phyloP scores from a whole-genome alignment of 2,888 invertebrate genomes.

The Gymnosoma rotundatum region DNA sequence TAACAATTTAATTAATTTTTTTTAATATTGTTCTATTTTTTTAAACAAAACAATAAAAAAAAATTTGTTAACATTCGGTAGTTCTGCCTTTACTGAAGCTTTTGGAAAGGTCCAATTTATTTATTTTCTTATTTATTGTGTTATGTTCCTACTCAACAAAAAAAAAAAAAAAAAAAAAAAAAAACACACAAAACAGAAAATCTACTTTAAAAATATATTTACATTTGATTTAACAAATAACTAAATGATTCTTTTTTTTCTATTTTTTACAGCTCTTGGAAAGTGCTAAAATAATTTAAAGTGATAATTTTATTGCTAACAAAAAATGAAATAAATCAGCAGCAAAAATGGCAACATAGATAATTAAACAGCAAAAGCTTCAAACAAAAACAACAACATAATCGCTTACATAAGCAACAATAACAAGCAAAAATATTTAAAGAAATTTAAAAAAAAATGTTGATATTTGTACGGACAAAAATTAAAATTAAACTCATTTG shows the following conservation, averaged over 20 bases:
- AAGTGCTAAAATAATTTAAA: constrained; percentile 44
- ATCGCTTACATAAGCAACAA: constrained; percentile 29
- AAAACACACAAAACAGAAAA: constrained; percentile 50
- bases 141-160: background rate
- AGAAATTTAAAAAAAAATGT: constrained; percentile 59
- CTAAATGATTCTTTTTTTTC: constrained; percentile 42
- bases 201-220: constrained; percentile 48
- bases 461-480: constrained; percentile 71
- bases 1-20: no score
- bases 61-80: background rate
- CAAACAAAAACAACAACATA: constrained; percentile 27
- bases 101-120: background rate
- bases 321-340: constrained; percentile 44
- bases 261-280: constrained; percentile 52
- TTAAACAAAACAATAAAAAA: no score
- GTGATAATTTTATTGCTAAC: constrained; percentile 57
- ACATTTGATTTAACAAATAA: constrained; percentile 63
- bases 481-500: constrained; percentile 73
- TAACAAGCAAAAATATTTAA: constrained; percentile 23
- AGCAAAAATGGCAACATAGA: constrained; percentile 66
- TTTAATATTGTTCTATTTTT: no score
- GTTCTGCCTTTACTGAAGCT: background rate
- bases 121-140: background rate
- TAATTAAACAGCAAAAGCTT: constrained; percentile 52
- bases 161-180: constrained; percentile 8